Evolutionary conservation across 2,888 invertebrate species (phyloP).

Genomic region (Drosophila histrio): DNA sequence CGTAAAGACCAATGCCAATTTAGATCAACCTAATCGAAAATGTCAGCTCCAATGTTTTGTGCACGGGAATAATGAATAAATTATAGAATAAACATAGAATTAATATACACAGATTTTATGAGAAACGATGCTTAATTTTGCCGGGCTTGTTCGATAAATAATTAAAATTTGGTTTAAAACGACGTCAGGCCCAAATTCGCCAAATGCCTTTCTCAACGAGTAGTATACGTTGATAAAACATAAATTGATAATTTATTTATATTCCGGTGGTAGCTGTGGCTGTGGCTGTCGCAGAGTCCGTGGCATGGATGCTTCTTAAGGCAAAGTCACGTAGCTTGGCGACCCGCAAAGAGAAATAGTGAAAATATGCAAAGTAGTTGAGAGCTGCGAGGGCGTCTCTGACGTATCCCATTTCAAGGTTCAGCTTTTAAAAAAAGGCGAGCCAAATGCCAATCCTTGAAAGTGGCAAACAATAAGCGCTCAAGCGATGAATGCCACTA

Average conservation of each 20-base stretch:
- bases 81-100: not conserved
- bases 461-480: conserved; percentile 60
- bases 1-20: not conserved
- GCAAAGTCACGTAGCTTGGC: conserved; percentile 67
- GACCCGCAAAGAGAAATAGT: conserved; percentile 68
- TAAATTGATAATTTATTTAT: conserved; percentile 60
- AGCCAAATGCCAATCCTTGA: conserved; percentile 59
- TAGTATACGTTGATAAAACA: conserved; percentile 38
- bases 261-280: conserved; percentile 20
- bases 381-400: conserved; percentile 46
- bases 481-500: conserved; percentile 52
- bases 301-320: conserved; percentile 17
- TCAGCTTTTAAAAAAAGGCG: conserved; percentile 31
- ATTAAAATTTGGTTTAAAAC: conserved; percentile 15
- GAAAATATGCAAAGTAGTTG: conserved; percentile 76
- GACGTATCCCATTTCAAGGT: conserved; percentile 74
- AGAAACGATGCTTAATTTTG: conserved; percentile 5
- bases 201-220: conserved; percentile 2
- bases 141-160: conserved; percentile 7
- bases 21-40: not conserved
- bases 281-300: conserved; percentile 7
- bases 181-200: not conserved
- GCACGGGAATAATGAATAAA: not conserved
- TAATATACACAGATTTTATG: not conserved
- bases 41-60: not conserved